These are phyloP conservation scores for Drosophila trichaetosa DNA, from an alignment of 2,888 invertebrate genomes.

Conservation along the genomic window DNA sequence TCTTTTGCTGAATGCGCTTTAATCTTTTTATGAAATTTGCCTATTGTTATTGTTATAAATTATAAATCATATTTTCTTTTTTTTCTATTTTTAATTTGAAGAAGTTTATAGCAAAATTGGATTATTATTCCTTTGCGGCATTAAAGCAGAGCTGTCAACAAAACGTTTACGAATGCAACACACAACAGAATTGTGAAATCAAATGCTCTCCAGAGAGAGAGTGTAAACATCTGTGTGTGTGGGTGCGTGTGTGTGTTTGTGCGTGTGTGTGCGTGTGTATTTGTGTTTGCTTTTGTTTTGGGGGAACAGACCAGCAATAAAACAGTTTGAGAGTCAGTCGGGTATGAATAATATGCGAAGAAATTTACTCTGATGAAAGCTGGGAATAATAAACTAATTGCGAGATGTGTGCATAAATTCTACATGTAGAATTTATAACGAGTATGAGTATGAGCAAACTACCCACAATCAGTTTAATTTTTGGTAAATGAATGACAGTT, in stretches of 20 bases:
- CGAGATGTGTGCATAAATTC: not conserved
- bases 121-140: not conserved
- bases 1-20: conserved; percentile 1
- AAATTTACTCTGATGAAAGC: not conserved
- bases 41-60: no score
- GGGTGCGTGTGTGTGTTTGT: not conserved
- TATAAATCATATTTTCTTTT: no score
- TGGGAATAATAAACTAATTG: conserved; percentile 1
- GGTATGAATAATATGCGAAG: conserved; percentile 2
- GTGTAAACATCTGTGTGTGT: no score
- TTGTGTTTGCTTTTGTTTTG: not conserved
- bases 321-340: no score
- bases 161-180: conserved; percentile 26
- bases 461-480: not conserved
- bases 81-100: not conserved
- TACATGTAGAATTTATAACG: not conserved
- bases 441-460: not conserved
- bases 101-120: not conserved
- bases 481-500: not conserved
- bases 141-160: not conserved
- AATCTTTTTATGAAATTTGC: not conserved
- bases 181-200: conserved; percentile 18
- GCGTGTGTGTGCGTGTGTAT: not conserved
- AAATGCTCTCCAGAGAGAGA: conserved; percentile 25
- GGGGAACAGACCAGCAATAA: not conserved